A percentile compares a stretch with the other conserved stretches of the same genome.
These are phyloP conservation scores for Gopherus flavomarginatus DNA, from an alignment of 2,113 vertebrate genomes.

Conservation along the genomic window DNA sequence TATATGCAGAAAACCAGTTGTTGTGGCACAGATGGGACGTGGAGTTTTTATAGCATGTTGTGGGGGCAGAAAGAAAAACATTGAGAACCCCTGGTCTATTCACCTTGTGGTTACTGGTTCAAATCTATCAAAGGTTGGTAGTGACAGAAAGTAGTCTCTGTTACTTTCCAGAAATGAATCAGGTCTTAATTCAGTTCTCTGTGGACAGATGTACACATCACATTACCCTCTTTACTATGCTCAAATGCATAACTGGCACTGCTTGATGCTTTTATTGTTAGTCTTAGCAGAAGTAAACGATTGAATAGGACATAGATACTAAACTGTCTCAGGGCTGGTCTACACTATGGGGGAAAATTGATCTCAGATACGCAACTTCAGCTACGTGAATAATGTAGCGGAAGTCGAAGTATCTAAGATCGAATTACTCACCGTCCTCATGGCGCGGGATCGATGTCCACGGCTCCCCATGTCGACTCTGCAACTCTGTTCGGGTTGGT, in stretches of 20 bases:
- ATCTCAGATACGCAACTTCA: too few species aligned
- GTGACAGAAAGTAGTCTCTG: background rate
- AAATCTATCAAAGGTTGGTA: background rate
- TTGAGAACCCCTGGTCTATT: background rate
- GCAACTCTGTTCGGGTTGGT: too few species aligned
- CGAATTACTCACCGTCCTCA: too few species aligned
- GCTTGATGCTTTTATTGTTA: conserved; percentile 29
- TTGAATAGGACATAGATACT: background rate
- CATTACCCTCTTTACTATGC: conserved; percentile 13
- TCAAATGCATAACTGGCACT: conserved; percentile 33
- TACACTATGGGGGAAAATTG: too few species aligned
- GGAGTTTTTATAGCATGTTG: too few species aligned
- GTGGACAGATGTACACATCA: background rate
- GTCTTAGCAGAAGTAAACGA: conserved; percentile 7
- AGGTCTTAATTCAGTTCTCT: background rate
- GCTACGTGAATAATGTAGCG: too few species aligned
- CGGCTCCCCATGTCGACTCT: too few species aligned
- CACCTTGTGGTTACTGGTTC: conserved; percentile 8
- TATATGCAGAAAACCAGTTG: too few species aligned
- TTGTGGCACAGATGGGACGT: too few species aligned
- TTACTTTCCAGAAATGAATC: background rate
- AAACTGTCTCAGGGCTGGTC: background rate
- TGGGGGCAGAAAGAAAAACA: too few species aligned
- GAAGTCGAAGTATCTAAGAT: too few species aligned
- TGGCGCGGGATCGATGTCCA: too few species aligned